Base-by-base conservation (phyloP, 2,113 vertebrate species). In the Equus przewalskii region DNA sequence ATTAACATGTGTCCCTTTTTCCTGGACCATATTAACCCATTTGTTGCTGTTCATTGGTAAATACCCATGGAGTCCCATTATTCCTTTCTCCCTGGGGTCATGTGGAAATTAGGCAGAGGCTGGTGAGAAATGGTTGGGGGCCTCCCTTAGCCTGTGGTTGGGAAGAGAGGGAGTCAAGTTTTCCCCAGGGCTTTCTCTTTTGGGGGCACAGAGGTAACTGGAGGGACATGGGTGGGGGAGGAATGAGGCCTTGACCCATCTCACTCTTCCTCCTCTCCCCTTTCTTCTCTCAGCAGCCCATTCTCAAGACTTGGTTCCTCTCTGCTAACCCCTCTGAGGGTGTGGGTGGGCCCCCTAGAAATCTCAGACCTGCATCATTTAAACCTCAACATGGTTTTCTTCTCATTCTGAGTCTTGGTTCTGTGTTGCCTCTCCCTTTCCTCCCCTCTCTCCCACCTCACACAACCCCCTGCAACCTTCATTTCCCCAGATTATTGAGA, bases 291-390 rank as follows among this genome's bases (percentile, higher is more conserved):
- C 24, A 36, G n/a, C 2, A n/a, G 30, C n/a, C 26, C 10, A 13
- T 30, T 24, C 3, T 9, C 2, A 13, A 65, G 26, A n/a, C 12
- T 1, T 5, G 26, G 7, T 5, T 6, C 13, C 49, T 69, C 10
- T 22, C 60, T n/a, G 24, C 24, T 41, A 16, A 33, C 80, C 44
- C 1, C 4, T 4, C 6, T 14, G 3, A 24, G 33, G 26, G 7
- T 0, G 1, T 1, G n/a, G 33, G 26, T 18, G 56, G 69, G 18
- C 7, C 28, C 30, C 64, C 28, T 3, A 5, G 21, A 26, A 28
- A 49, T 26, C 28, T 19, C 13, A 16, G 1, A 1, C 2, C 5
- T 1, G 44, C 2, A 8, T 18, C 1, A 9, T 4, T 6, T 14
- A 16, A 6, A 4, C 13, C n/a, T 26, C 33, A 0, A 1, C 28